Percentiles rank a stretch among this genome's conserved stretches.
phyloP scores from a whole-genome alignment of 2,797 vertebrate species.

The Channa striata region DNA sequence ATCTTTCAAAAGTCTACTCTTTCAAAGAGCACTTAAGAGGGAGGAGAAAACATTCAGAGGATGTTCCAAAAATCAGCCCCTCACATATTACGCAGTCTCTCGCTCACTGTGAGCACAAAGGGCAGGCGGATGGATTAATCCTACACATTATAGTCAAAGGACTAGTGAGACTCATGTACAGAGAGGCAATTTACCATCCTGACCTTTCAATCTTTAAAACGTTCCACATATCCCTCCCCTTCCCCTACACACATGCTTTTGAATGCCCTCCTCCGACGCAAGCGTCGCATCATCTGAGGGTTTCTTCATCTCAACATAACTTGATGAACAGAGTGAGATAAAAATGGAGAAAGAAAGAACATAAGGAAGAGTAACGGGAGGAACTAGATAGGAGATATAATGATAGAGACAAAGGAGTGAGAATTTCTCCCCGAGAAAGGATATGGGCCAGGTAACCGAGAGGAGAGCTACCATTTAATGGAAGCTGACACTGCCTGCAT shows the following conservation, averaged over 20 bases:
- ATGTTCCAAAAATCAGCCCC: conserved; percentile 65
- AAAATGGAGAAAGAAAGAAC: conserved; percentile 50
- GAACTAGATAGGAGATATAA: conserved; percentile 49
- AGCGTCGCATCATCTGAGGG: conserved; percentile 63
- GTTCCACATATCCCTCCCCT: conserved; percentile 53
- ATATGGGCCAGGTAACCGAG: conserved; percentile 44
- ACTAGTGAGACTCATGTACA: conserved; percentile 79
- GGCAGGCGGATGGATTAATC: conserved; percentile 79
- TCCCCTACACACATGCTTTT: conserved; percentile 52
- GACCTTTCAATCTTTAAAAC: conserved; percentile 83
- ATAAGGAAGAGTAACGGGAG: conserved; percentile 45
- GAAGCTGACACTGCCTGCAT: conserved; percentile 60
- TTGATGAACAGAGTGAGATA: conserved; percentile 64
- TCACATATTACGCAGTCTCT: conserved; percentile 69
- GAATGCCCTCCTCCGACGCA: conserved; percentile 63
- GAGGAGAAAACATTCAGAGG: conserved; percentile 59
- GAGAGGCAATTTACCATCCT: conserved; percentile 82
- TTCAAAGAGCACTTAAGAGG: conserved; percentile 66
- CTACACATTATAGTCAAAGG: conserved; percentile 80
- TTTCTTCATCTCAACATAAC: conserved; percentile 65
- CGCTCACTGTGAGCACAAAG: conserved; percentile 74
- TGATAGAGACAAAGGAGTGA: conserved; percentile 63
- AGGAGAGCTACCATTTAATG: conserved; percentile 40
- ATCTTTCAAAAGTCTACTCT: conserved; percentile 62
- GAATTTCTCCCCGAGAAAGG: conserved; percentile 44